phyloP scores from a whole-genome alignment of 2,888 invertebrate species.

The Rhagonycha lutea region DNA sequence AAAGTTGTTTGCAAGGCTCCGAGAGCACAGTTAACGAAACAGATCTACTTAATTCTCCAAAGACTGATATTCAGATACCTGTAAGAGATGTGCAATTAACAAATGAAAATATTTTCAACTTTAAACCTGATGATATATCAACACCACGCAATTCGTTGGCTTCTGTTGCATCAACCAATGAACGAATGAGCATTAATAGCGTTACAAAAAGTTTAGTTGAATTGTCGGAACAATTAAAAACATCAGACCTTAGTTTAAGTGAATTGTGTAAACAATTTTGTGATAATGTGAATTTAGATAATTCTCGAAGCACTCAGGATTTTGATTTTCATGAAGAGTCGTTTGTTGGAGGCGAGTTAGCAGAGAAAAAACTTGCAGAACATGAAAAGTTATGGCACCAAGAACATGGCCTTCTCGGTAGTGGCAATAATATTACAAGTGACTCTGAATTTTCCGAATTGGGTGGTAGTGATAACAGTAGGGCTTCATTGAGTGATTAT shows the following conservation, averaged over 20 bases:
- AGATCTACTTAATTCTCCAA: slow-evolving; percentile 37
- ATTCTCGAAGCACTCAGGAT: background rate
- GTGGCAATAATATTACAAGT: background rate
- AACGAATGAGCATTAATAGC: background rate
- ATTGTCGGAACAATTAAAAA: slow-evolving; percentile 38
- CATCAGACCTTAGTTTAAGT: slow-evolving; percentile 40
- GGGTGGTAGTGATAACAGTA: slow-evolving; percentile 8
- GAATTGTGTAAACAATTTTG: slow-evolving; percentile 40
- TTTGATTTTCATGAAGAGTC: slow-evolving; percentile 32
- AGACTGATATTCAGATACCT: background rate
- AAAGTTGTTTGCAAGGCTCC: background rate
- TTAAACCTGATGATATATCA: slow-evolving; percentile 37
- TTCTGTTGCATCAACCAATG: slow-evolving; percentile 2
- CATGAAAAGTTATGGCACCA: slow-evolving; percentile 56
- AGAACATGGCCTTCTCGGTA: slow-evolving; percentile 36
- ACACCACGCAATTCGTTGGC: slow-evolving; percentile 42
- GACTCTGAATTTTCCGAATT: slow-evolving; percentile 10
- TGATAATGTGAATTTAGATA: slow-evolving; percentile 26
- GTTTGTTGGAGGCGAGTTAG: slow-evolving; percentile 50
- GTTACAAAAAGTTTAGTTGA: slow-evolving; percentile 32
- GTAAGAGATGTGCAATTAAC: background rate
- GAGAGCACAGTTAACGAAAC: slow-evolving; percentile 48
- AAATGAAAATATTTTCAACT: background rate
- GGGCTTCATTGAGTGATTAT: slow-evolving; percentile 55
- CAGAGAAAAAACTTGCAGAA: slow-evolving; percentile 49